Conservation (phyloP, 2,888 invertebrate species). For the Euzophera pinguis region DNA sequence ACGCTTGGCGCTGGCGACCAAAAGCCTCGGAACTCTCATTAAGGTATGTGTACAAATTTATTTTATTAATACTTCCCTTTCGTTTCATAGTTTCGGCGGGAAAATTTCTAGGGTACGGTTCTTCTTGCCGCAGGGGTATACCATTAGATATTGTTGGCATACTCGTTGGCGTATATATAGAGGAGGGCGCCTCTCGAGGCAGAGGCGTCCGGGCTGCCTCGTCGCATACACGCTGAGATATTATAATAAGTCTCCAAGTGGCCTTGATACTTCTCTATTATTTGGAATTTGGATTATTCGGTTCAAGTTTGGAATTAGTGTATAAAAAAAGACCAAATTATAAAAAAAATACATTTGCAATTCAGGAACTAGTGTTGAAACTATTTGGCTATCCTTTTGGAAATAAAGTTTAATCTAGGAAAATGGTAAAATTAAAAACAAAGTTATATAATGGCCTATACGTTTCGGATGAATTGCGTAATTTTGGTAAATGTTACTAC, state of each 20-base stretch:
- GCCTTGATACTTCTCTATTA: constrained; percentile 78
- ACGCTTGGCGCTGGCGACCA: constrained; percentile 12
- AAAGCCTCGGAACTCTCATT: constrained; percentile 23
- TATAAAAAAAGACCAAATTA: constrained; percentile 76
- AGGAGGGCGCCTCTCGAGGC: constrained; percentile 27
- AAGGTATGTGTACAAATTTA: constrained; percentile 72
- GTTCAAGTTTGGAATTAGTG: constrained; percentile 75
- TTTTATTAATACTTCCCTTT: constrained; percentile 59
- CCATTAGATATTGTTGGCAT: constrained; percentile 70
- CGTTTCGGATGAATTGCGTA: constrained; percentile 76
- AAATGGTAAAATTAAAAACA: constrained; percentile 44
- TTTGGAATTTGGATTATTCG: constrained; percentile 73
- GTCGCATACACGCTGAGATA: constrained; percentile 64
- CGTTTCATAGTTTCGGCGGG: constrained; percentile 67
- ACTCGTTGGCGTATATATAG: constrained; percentile 59
- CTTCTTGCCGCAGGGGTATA: constrained; percentile 77
- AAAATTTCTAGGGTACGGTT: constrained; percentile 52
- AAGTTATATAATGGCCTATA: constrained; percentile 74
- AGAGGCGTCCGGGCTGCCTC: constrained; percentile 43
- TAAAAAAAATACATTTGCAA: constrained; percentile 60
- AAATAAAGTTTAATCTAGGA: constrained; percentile 71
- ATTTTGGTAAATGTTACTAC: constrained; percentile 79
- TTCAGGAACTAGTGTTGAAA: constrained; percentile 73
- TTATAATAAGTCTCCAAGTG: constrained; percentile 76
- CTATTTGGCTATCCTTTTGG: constrained; percentile 78